phyloP scores from a whole-genome alignment of 2,888 invertebrate species.

The Pseudococcus jackbeardsleyi region DNA sequence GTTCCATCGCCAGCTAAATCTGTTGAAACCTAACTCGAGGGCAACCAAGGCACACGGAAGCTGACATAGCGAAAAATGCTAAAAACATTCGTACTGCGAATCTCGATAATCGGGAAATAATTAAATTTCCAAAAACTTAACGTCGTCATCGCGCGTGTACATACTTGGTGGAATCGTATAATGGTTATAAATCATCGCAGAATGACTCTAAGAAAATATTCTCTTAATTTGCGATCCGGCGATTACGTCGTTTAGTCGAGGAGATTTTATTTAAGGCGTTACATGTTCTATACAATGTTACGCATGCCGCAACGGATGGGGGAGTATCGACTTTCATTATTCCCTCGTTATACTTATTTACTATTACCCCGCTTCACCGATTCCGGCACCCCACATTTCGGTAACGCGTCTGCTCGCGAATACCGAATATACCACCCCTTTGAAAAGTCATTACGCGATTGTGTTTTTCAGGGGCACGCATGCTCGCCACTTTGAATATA shows the following conservation, averaged over 20 bases:
- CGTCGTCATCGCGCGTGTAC: conserved; percentile 7
- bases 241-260: conserved; percentile 3
- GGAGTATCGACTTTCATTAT: conserved; percentile 33
- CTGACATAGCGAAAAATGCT: neutral
- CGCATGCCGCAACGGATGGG: neutral
- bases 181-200: conserved; percentile 6
- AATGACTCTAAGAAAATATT: conserved; percentile 40
- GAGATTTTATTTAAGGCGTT: conserved; percentile 27
- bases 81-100: neutral
- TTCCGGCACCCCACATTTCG: neutral
- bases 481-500: conserved; percentile 31
- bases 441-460: conserved; percentile 26
- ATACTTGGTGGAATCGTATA: neutral
- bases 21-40: too few species aligned
- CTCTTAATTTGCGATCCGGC: conserved; percentile 29
- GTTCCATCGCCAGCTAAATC: too few species aligned
- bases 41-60: neutral
- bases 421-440: conserved; percentile 22
- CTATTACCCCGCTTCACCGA: neutral
- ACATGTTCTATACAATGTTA: neutral
- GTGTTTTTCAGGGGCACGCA: conserved; percentile 37
- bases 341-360: conserved; percentile 45
- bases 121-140: neutral
- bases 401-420: conserved; percentile 28
- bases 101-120: conserved; percentile 32